A percentile compares a stretch with the other conserved stretches of the same genome.
Conservation (phyloP, 2,797 vertebrate species). For the Ctenosaura bakeri region DNA sequence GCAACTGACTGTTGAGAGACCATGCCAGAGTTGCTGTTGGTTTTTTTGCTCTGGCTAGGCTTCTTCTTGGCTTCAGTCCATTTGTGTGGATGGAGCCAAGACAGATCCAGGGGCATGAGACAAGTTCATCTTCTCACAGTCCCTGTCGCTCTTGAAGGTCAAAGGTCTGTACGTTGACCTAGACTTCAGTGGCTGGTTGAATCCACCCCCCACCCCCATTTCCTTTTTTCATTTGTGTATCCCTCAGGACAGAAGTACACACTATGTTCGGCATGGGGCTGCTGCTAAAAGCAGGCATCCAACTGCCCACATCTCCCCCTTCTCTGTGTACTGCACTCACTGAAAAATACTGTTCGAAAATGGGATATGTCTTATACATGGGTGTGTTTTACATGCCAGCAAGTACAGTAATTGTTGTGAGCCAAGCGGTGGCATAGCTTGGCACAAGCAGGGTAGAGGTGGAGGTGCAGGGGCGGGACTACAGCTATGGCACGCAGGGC, state of each 20-base stretch:
- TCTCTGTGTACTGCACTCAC: too few relatives aligned
- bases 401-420: too few relatives aligned
- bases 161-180: slow-evolving; percentile 13
- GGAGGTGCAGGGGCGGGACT: too few relatives aligned
- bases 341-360: too few relatives aligned
- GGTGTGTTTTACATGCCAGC: too few relatives aligned
- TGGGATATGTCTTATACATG: too few relatives aligned
- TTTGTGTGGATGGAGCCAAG: slow-evolving; percentile 37
- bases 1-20: slow-evolving; percentile 5
- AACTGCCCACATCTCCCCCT: rapidly evolving
- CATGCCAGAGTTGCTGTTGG: slow-evolving; percentile 21
- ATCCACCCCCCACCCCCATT: not conserved
- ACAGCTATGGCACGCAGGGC: too few relatives aligned
- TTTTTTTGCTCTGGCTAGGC: not conserved
- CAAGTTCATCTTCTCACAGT: slow-evolving; percentile 43
- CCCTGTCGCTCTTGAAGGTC: slow-evolving; percentile 38
- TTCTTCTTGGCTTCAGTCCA: slow-evolving; percentile 56
- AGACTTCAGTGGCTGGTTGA: slow-evolving; percentile 40
- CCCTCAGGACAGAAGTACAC: not conserved
- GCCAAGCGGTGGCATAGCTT: too few relatives aligned
- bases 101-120: slow-evolving; percentile 40
- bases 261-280: not conserved
- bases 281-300: not conserved
- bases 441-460: too few relatives aligned
- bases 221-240: not conserved